A percentile compares a stretch with the other conserved stretches of the same genome.
Evolutionary conservation across 1,140 invertebrate species (phyloP).

Genomic region (Bombus sibiricus): DNA sequence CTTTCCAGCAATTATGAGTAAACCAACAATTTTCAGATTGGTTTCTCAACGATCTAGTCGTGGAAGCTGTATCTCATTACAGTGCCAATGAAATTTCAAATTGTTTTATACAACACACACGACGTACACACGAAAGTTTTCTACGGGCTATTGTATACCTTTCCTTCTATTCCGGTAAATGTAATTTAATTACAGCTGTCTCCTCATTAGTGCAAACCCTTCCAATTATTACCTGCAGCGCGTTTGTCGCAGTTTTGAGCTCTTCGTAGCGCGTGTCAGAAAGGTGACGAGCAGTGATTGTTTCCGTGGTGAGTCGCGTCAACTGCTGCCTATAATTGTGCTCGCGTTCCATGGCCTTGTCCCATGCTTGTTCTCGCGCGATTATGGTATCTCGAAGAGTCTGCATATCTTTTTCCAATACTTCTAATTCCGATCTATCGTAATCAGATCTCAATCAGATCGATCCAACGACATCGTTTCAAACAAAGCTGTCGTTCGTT

Average conservation of each 20-base stretch:
- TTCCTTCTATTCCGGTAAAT: neutral
- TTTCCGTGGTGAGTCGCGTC: slow-evolving; percentile 71
- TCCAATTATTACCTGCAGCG: slow-evolving; percentile 63
- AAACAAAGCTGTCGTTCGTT: too few species aligned
- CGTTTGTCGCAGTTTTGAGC: slow-evolving; percentile 56
- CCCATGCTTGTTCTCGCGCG: slow-evolving; percentile 72
- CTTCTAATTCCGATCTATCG: slow-evolving; percentile 74
- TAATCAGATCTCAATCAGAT: neutral
- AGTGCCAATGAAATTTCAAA: neutral
- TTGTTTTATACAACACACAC: neutral
- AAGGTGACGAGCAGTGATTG: slow-evolving; percentile 72
- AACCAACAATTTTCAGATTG: neutral
- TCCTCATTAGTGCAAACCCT: neutral
- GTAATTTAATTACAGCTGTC: neutral
- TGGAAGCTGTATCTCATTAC: neutral
- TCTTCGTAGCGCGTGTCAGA: slow-evolving; percentile 73
- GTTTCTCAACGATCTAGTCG: neutral
- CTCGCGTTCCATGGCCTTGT: slow-evolving; percentile 71
- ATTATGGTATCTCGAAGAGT: slow-evolving; percentile 72
- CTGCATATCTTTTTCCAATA: slow-evolving; percentile 74
- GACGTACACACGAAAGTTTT: neutral
- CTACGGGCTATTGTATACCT: neutral
- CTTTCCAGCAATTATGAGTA: neutral
- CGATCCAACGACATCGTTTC: neutral
- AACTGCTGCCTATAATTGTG: slow-evolving; percentile 74